Evolutionary conservation across 2,113 vertebrate species (phyloP).

Genomic region (Catharus minimus): DNA sequence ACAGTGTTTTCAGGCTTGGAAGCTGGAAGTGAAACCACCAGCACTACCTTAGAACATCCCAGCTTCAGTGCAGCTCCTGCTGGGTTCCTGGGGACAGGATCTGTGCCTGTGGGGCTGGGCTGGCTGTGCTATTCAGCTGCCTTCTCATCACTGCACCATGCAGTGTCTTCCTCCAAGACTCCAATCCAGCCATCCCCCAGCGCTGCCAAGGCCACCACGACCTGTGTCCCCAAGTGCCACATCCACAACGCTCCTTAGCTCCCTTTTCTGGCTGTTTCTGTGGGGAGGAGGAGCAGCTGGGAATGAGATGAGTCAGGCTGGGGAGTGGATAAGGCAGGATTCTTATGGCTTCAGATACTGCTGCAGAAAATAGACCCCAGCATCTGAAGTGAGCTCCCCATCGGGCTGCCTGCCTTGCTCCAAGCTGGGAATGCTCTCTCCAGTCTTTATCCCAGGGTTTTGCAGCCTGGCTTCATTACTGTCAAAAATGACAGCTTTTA

Average conservation of each 20-base stretch:
- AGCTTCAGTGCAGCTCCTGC: rapidly evolving
- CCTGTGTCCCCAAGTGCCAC: neutral
- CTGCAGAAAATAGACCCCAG: slow-evolving; percentile 40
- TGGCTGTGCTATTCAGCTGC: rapidly evolving
- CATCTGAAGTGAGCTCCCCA: neutral
- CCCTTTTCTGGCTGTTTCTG: neutral
- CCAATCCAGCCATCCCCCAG: neutral
- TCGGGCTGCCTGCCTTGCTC: neutral
- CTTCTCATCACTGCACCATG: rapidly evolving
- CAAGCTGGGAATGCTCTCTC: neutral
- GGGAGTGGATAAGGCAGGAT: neutral
- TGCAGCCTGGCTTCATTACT: neutral
- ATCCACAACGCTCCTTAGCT: neutral
- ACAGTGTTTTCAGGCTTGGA: neutral
- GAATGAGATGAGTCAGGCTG: slow-evolving; percentile 21
- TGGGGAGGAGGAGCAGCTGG: slow-evolving; percentile 11
- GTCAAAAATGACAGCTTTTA: neutral
- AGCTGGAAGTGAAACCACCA: neutral
- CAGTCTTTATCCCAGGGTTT: neutral
- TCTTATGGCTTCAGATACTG: neutral
- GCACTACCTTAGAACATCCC: neutral
- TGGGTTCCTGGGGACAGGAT: neutral
- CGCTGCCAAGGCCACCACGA: neutral
- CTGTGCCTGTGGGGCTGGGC: neutral
- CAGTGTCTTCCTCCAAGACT: neutral